Evolutionary conservation across 2,888 invertebrate genomes (phyloP).

Genomic region (Eupeodes latifasciatus): DNA sequence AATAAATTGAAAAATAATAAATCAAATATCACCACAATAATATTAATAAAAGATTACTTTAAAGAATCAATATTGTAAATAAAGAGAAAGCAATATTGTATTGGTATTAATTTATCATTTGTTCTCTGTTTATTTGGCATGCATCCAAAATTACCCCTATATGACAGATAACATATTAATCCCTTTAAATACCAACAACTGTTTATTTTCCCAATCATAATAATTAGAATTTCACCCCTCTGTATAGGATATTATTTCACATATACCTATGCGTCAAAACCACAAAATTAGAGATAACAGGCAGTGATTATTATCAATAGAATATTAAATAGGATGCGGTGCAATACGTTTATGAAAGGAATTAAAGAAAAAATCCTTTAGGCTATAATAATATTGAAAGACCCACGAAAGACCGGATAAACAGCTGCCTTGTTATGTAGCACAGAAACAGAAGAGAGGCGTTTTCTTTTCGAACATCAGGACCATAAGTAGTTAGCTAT

Average conservation of each 20-base stretch:
- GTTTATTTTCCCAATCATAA: constrained; percentile 38
- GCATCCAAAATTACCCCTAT: constrained; percentile 67
- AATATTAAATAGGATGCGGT: constrained; percentile 61
- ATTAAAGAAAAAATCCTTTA: constrained; percentile 26
- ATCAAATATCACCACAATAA: constrained; percentile 22
- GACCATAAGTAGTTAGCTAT: too few relatives aligned
- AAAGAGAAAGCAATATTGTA: background rate
- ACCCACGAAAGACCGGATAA: constrained; percentile 52
- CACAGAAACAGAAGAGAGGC: constrained; percentile 12
- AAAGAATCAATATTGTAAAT: constrained; percentile 5
- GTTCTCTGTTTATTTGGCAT: constrained; percentile 31
- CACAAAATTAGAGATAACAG: constrained; percentile 71
- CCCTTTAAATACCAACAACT: constrained; percentile 23
- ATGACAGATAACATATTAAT: constrained; percentile 54
- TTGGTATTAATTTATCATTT: background rate
- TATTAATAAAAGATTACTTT: background rate
- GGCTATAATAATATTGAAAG: background rate
- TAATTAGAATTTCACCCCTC: constrained; percentile 66
- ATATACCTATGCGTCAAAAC: constrained; percentile 22
- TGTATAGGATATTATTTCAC: background rate
- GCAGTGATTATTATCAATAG: constrained; percentile 68
- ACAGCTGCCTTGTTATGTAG: constrained; percentile 47
- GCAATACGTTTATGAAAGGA: background rate
- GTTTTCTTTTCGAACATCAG: constrained; percentile 32
- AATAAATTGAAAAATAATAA: background rate